Percentiles rank a stretch among this genome's conserved stretches.
These are phyloP conservation scores for Willowsia nigromaculata DNA, from an alignment of 2,888 invertebrate species.

Conservation along the genomic window DNA sequence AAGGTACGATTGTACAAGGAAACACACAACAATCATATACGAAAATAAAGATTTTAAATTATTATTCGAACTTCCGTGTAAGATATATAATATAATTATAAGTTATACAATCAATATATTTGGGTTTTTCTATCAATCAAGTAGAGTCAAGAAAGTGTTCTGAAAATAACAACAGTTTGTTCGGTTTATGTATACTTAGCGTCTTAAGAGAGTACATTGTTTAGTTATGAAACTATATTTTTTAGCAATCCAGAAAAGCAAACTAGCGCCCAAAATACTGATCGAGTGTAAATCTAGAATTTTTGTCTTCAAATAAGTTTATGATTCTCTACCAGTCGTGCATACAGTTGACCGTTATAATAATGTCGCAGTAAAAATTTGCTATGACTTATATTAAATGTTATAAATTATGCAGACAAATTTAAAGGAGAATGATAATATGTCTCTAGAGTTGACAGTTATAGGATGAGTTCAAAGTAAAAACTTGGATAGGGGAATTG, in stretches of 20 bases:
- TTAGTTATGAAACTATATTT: too few relatives aligned
- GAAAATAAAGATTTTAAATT: too few relatives aligned
- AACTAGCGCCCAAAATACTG: neutral
- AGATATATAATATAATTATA: too few relatives aligned
- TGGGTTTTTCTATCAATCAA: too few relatives aligned
- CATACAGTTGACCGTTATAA: slow-evolving; percentile 15
- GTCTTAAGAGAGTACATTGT: too few relatives aligned
- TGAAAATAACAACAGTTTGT: too few relatives aligned
- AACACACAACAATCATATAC: neutral
- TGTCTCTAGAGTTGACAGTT: neutral
- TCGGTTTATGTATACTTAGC: too few relatives aligned
- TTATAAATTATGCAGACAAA: neutral
- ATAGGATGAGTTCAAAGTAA: slow-evolving; percentile 11
- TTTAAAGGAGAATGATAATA: too few relatives aligned
- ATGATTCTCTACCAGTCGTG: neutral
- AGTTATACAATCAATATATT: too few relatives aligned
- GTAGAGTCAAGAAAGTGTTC: too few relatives aligned
- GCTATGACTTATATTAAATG: slow-evolving; percentile 7
- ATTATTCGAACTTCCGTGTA: too few relatives aligned
- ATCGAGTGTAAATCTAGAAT: neutral
- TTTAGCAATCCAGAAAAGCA: neutral
- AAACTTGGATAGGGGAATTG: neutral
- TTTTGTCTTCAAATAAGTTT: neutral
- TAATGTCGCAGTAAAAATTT: slow-evolving; percentile 28
- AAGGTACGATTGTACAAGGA: neutral